Evolutionary conservation across 2,797 vertebrate genomes (phyloP).

Genomic region (Caiman crocodilus): DNA sequence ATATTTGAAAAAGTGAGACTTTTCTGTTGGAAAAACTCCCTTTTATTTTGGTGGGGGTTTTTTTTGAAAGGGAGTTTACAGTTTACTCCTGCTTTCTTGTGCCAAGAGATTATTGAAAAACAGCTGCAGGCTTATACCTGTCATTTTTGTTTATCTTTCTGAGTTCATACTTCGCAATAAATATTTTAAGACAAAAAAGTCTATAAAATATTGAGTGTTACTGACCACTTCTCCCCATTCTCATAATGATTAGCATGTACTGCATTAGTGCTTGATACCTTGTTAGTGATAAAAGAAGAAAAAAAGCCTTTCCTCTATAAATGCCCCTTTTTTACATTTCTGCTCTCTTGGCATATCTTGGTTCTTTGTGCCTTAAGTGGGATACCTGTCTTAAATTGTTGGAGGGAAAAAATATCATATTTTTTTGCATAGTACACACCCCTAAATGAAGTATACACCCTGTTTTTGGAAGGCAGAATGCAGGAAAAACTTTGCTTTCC

Average conservation of each 20-base stretch:
- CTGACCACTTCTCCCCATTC: neutral
- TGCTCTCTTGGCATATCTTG: neutral
- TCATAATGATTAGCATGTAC: neutral
- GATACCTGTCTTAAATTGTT: neutral
- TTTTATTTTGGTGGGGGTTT: neutral
- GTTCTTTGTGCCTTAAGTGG: neutral
- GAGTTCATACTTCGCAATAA: neutral
- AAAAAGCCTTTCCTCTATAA: neutral
- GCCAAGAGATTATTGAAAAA: neutral
- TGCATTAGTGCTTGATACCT: neutral
- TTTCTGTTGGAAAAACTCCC: neutral
- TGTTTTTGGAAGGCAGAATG: no score
- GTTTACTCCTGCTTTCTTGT: neutral
- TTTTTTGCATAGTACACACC: no score
- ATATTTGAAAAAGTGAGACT: neutral
- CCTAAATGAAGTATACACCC: no score
- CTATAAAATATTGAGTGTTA: neutral
- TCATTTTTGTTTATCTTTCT: neutral
- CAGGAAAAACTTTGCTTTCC: no score
- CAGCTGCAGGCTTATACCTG: neutral
- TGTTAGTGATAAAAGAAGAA: neutral
- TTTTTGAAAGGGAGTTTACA: no score
- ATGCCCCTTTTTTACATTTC: neutral
- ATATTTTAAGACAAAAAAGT: neutral
- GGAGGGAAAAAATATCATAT: neutral